Base-by-base conservation (phyloP, 2,888 invertebrate genomes). In the Eristalis tenax region DNA sequence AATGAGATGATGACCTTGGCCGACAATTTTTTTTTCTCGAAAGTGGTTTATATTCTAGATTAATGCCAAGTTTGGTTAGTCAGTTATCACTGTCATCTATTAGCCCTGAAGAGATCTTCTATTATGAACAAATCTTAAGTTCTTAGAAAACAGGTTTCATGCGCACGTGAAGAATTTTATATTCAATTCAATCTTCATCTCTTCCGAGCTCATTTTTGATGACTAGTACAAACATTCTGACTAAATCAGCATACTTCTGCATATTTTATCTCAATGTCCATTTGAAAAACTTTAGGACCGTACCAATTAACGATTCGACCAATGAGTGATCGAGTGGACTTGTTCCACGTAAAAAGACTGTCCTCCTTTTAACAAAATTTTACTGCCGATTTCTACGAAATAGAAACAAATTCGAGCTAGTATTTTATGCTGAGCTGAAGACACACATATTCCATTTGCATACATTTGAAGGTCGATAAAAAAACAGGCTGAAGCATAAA, bases 331-430 rank as follows among this genome's bases (percentile, higher is more conserved):
- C 43, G 43, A 50, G 43, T 50, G 43, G 43, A 18, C 43, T n/a
- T n/a, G 5, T 4, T 4, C 43, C 4, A 6, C 43, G 4, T 18
- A 50, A n/a, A 18, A n/a, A 50, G 43, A 3, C 43, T 50, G 43
- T 50, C 43, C 43, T 50, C 43, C n/a, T 50, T 50, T 50, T n/a
- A 50, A n/a, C 18, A 18, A 50, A 50, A 50, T 50, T 50, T 50
- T 50, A 50, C n/a, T n/a, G 43, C 43, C 22, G 18, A 43, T 61
- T 76, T 76, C 76, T 32, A 28, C 10, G 68, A 65, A 66, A 5
- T 22, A 13, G 0, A 43, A 63, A 56, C 35, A 35, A 75, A 75
- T 18, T 56, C 28, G 59, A 32, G 59, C 76, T 76, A 76, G 66
- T 59, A 66, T 76, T 38, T 63, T 63, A 63, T 61, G n/a, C n/a